Evolutionary conservation across 1,140 invertebrate species (phyloP), one percentile per base, ranked within the genome.

Genomic region (Zaprionus lachaisei): DNA sequence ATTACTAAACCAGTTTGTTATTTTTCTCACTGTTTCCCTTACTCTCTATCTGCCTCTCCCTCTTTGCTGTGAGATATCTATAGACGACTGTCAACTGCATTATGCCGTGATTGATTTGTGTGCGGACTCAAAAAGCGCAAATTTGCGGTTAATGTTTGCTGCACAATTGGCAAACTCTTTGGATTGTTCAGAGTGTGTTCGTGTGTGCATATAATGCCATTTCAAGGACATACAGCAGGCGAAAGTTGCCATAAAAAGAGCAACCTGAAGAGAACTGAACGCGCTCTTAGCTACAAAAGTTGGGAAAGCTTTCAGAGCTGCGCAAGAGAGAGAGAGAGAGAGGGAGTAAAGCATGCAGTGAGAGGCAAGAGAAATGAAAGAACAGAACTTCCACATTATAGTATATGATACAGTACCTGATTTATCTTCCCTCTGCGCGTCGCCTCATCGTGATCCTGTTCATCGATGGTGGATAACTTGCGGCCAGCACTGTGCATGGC

Each of bases 381-480:
- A 15, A 24, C 9, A 6, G 24, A 24, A 51, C 17, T 24, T 24
- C 5, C 38, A 41, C 28, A 31, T 31, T 2, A 31, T 20, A 20
- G 20, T 20, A 20, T 51, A 12, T 51, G 17, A 51, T 22, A 20
- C 17, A 7, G 1, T 22, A 92, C 91, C 81, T 92, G 91, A 41
- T 92, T 77, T 6, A 81, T 55, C 28, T 83, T 87, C 11, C 91
- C 91, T 44, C 78, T 67, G 2, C 74, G 67, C 61, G 83, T 90
- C 66, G 86, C 86, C 38, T 57, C 66, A 71, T 89, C 85, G 44
- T 74, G 55, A 47, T 89, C 85, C 72, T 90, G 85, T 38, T 89
- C 85, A 60, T 89, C 85, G 12, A 89, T 89, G 67, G 85, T 89
- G 0, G 85, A 89, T 6, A 89, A 41, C 22, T 90, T 89, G 12